Base-by-base conservation (phyloP, 2,888 invertebrate species). In the Stenolophus ochropezus region DNA sequence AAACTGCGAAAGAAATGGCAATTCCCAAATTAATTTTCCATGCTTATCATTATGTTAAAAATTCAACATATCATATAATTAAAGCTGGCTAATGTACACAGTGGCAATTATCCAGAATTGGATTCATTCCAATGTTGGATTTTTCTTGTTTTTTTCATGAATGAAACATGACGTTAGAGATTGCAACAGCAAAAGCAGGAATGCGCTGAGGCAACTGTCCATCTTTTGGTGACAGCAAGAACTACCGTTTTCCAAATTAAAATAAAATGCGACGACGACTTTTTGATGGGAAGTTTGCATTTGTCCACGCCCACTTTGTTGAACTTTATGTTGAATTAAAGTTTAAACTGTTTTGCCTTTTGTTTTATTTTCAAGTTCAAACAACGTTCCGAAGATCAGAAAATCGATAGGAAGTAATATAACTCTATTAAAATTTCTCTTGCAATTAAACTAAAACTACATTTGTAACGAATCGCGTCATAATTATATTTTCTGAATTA, bases 111-210 rank as follows among this genome's bases (percentile, higher is more conserved):
- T 18, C 73, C 21, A 73, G 20, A 23, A 47, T 47, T 49, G 6
- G 20, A 6, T 11, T 42, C 33, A 42, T 42, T 42, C 33, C 33
- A 42, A 42, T 42, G 33, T 42, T 11, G 8, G 11, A 42, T 42
- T 42, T 42, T 42, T 42, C 33, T 1, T 11, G 6, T 1, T 71
- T 73, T 71, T 71, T 73, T 73, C 42, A 73, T 73, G 73, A 73
- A 73, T 73, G 73, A 73, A 73, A 49, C n/a, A 21, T 49, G 47
- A 73, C 47, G 25, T 73, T 49, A 21, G 20, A 47, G 73, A 49
- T 73, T 73, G 49, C 23, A 73, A 49, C 23, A 33, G 3, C 27
- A 5, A 27, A 42, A 42, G 33, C 27, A 42, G 33, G 11, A 42
- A 42, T n/a, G n/a, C n/a, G n/a, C n/a, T n/a, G n/a, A n/a, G n/a